Evolutionary conservation across 2,113 vertebrate genomes (phyloP).

Genomic region (Rhynchomys soricoides): DNA sequence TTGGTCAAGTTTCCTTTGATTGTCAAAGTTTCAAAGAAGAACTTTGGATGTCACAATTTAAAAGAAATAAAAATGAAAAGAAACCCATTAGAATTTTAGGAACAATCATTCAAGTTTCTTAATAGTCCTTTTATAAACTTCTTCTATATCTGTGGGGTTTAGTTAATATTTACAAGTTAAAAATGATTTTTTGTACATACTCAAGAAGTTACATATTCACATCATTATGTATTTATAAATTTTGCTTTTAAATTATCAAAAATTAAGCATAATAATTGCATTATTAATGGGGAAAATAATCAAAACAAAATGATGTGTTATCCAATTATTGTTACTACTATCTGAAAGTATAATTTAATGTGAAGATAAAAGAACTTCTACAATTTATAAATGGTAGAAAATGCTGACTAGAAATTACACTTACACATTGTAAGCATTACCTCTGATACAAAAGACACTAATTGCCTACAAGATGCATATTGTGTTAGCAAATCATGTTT

Average conservation of each 20-base stretch:
- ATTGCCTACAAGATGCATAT: neutral
- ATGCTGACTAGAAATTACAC: neutral
- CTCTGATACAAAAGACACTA: neutral
- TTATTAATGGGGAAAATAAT: neutral
- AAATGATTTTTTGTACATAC: neutral
- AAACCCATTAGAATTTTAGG: neutral
- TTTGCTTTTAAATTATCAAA: slow-evolving; percentile 4
- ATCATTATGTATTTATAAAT: slow-evolving; percentile 21
- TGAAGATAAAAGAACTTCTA: slow-evolving; percentile 22
- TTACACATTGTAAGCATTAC: neutral
- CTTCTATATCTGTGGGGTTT: neutral
- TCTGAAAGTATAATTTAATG: slow-evolving; percentile 14
- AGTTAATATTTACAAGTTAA: slow-evolving; percentile 8
- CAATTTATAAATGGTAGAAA: slow-evolving; percentile 46
- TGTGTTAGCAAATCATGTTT: neutral
- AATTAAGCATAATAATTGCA: slow-evolving; percentile 38
- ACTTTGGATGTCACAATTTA: neutral
- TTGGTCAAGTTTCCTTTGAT: slow-evolving; percentile 1
- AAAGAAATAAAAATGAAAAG: neutral
- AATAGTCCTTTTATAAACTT: neutral
- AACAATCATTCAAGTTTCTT: neutral
- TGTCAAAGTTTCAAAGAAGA: neutral
- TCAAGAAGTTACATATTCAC: neutral
- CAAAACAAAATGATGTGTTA: slow-evolving; percentile 29
- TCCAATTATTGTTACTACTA: neutral